A percentile compares a stretch with the other conserved stretches of the same genome.
These are phyloP conservation scores for Paracentrotus lividus DNA, from an alignment of 53 echinoderm and acorn worm species.

Conservation along the genomic window DNA sequence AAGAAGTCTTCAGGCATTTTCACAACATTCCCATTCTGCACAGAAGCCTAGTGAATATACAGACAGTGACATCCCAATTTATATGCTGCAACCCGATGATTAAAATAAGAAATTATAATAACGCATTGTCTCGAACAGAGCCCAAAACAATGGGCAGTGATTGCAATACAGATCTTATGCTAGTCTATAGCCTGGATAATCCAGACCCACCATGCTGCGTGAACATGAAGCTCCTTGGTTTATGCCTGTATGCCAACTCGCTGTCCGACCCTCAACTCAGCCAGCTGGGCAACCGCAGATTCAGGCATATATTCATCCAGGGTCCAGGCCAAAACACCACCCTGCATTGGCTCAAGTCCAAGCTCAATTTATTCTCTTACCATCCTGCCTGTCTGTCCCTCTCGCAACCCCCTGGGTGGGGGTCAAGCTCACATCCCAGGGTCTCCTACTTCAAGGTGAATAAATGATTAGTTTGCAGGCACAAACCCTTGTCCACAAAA, in stretches of 20 bases:
- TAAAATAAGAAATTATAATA: too few species aligned
- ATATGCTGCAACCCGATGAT: too few species aligned
- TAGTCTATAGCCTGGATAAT: not conserved
- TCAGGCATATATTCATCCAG: not conserved
- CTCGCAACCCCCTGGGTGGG: not conserved
- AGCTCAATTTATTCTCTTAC: conserved; percentile 22
- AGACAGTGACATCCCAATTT: too few species aligned
- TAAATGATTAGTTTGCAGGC: too few species aligned
- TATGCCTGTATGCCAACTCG: not conserved
- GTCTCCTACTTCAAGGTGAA: conserved; percentile 24
- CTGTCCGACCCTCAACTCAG: not conserved
- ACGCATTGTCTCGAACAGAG: too few species aligned
- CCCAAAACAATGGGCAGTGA: not conserved
- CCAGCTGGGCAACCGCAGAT: not conserved
- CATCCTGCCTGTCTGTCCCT: not conserved
- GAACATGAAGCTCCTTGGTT: not conserved
- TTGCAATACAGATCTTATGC: not conserved
- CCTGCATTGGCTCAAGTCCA: conserved; percentile 35
- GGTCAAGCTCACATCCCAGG: not conserved
- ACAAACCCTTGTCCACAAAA: too few species aligned
- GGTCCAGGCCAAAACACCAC: not conserved
- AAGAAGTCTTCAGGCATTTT: not conserved
- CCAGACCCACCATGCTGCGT: not conserved
- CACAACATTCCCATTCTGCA: not conserved
- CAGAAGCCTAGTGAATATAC: too few species aligned